Conservation (phyloP, 2,888 invertebrate genomes). For the Molorchus minor region DNA sequence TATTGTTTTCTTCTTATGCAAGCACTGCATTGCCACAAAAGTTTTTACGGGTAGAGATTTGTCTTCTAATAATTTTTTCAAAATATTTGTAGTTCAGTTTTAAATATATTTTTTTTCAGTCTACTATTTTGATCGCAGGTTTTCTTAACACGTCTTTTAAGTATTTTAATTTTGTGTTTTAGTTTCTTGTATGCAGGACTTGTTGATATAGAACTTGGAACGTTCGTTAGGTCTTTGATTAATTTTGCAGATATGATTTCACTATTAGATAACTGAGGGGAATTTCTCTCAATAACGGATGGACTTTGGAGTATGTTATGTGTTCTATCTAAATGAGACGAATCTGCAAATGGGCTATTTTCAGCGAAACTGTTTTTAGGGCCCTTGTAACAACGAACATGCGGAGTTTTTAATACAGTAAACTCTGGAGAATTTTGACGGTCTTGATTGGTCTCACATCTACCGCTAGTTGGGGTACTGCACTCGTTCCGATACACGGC, state of each 20-base stretch:
- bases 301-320: background rate
- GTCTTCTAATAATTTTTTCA: background rate
- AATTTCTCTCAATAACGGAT: background rate
- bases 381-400: too few relatives aligned
- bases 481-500: too few relatives aligned
- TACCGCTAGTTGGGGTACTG: too few relatives aligned
- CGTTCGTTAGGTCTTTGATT: background rate
- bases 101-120: too few relatives aligned
- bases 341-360: too few relatives aligned
- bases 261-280: background rate
- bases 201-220: background rate
- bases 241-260: background rate
- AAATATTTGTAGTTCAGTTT: too few relatives aligned
- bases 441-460: too few relatives aligned
- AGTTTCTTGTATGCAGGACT: background rate
- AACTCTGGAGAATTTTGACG: too few relatives aligned
- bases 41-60: background rate
- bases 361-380: too few relatives aligned
- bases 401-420: too few relatives aligned
- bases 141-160: background rate
- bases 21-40: background rate
- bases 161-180: background rate
- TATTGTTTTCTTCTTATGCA: conserved; percentile 1
- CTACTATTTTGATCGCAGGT: too few relatives aligned
- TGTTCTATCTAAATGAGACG: too few relatives aligned